Base-by-base conservation (phyloP, 2,113 vertebrate species). In the Dicerorhinus sumatrensis region DNA sequence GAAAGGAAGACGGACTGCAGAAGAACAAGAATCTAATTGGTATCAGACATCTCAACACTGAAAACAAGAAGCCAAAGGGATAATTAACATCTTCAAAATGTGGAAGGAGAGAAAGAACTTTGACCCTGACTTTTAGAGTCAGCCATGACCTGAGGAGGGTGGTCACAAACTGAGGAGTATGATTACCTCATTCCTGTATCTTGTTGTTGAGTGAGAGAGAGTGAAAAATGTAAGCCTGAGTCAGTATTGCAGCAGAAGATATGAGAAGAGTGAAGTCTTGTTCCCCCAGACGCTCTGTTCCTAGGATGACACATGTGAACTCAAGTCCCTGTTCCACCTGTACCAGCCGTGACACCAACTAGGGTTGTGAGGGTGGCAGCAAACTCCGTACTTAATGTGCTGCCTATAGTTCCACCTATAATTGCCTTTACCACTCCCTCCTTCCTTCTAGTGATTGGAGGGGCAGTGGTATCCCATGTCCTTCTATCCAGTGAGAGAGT, bases 1-100 rank as follows among this genome's bases (percentile, higher is more conserved):
- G n/a, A 86, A 80, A 87, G 83, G 69, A 91, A 93, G 56, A 67
- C 56, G 48, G 67, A 91, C 39, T 82, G n/a, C 83, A 91, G 88
- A 84, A 73, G n/a, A 91, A 80, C 14, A 93, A 75, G 90, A 56
- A 81, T 89, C 65, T 85, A 81, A 54, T 77, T 88, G 48, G 3
- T 91, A 75, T 88, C 93, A 89, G 60, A 81, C 42, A 58, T 95
- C 65, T 73, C 18, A 60, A 16, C 21, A 54, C 36, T 60, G 72
- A 62, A 89, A 80, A 95, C 51, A 75, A 96, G 60, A 89, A 76
- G 18, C 51, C 58, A 65, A 39, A n/a, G 4, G 23, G 36, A 31
- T 89, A 86, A 70, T 76, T 85, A 76, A 95, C 36, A 70, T 70
- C 70, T 89, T 95, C 46, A 65, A 58, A 95, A 70, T 7, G 5